Evolutionary conservation across 2,888 invertebrate genomes (phyloP).

Genomic region (Thymelicus lineola): DNA sequence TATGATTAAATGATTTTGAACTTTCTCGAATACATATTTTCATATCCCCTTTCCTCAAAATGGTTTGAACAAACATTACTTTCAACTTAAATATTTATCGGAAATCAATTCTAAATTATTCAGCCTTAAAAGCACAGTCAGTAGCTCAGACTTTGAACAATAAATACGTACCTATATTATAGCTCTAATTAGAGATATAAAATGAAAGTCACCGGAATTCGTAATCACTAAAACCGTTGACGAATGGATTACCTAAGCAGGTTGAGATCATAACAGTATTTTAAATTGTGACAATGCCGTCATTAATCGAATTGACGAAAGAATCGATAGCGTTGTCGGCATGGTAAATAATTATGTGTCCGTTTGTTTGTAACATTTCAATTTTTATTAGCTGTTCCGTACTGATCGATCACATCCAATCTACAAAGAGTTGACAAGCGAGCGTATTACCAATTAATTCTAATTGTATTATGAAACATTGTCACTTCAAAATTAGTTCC

Average conservation of each 20-base stretch:
- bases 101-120: too few relatives aligned
- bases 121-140: too few relatives aligned
- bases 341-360: conserved; percentile 17
- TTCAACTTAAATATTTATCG: too few relatives aligned
- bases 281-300: conserved; percentile 42
- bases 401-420: conserved; percentile 35
- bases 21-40: too few relatives aligned
- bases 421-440: conserved; percentile 25
- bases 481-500: conserved; percentile 27
- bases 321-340: conserved; percentile 28
- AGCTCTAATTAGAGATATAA: neutral
- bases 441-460: conserved; percentile 35
- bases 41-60: too few relatives aligned
- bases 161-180: too few relatives aligned
- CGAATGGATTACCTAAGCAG: conserved; percentile 54
- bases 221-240: conserved; percentile 44
- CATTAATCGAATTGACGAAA: conserved; percentile 38
- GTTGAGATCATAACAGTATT: conserved; percentile 46
- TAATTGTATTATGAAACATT: conserved; percentile 36
- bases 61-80: too few relatives aligned
- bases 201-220: neutral
- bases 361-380: conserved; percentile 29
- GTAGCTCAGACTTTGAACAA: too few relatives aligned
- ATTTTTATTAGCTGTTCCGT: conserved; percentile 25
- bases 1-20: too few relatives aligned